Evolutionary conservation across 2,888 invertebrate species (phyloP).

Genomic region (Parthenolecanium corni): DNA sequence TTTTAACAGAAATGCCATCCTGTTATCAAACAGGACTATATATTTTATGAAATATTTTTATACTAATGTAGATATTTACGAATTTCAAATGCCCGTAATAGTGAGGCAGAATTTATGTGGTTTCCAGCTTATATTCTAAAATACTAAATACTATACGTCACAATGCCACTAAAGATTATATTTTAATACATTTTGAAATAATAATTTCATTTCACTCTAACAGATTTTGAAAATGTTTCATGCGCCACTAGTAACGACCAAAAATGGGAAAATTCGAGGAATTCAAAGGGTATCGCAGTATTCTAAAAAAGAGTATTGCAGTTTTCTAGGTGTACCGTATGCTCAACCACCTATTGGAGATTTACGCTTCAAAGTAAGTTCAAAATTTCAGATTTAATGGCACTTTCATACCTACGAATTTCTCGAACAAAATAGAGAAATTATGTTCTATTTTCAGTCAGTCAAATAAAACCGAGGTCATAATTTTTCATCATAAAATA

Average conservation of each 20-base stretch:
- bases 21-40: no score
- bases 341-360: slow-evolving; percentile 1
- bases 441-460: not conserved
- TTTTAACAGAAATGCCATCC: no score
- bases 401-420: not conserved
- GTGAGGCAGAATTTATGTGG: no score
- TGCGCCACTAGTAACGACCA: not conserved
- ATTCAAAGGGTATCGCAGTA: not conserved
- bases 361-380: slow-evolving; percentile 5
- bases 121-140: no score
- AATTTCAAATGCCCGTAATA: no score
- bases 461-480: not conserved
- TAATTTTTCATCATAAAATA: no score
- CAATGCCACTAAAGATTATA: no score
- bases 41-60: no score
- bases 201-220: not conserved
- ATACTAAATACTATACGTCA: no score
- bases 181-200: no score
- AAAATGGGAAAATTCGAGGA: slow-evolving; percentile 5
- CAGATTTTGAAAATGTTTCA: not conserved
- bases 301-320: not conserved
- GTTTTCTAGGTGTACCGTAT: slow-evolving; percentile 7
- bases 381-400: not conserved
- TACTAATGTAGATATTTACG: no score
- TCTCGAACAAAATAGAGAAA: not conserved